Evolutionary conservation across 2,888 invertebrate genomes (phyloP).

Genomic region (Rhingia campestris): DNA sequence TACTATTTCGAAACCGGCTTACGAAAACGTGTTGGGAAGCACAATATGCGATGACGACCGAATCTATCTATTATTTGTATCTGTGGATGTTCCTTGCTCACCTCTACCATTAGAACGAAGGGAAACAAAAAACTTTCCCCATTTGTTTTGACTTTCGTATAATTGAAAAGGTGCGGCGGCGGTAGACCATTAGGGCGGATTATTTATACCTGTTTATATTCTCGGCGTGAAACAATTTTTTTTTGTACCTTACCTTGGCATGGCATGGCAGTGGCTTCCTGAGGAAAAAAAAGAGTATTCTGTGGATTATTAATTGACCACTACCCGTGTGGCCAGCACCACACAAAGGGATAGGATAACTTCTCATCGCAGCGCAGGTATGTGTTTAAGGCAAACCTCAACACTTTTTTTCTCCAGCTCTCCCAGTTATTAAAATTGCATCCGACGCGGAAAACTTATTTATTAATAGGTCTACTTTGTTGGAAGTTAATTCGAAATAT

Average conservation of each 20-base stretch:
- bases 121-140: constrained; percentile 50
- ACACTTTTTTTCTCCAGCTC: constrained; percentile 33
- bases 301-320: constrained; percentile 67
- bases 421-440: constrained; percentile 65
- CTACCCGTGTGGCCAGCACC: constrained; percentile 54
- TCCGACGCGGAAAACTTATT: constrained; percentile 55
- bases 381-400: constrained; percentile 49
- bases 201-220: constrained; percentile 70
- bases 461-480: constrained; percentile 60
- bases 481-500: constrained; percentile 38
- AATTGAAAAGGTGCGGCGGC: constrained; percentile 72
- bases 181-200: constrained; percentile 70
- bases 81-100: constrained; percentile 32
- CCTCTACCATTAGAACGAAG: neutral
- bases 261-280: constrained; percentile 46
- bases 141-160: constrained; percentile 69
- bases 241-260: constrained; percentile 34
- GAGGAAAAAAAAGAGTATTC: constrained; percentile 48
- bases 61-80: constrained; percentile 16
- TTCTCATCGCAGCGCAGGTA: constrained; percentile 33
- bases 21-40: neutral
- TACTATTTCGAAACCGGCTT: constrained; percentile 50
- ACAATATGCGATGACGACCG: constrained; percentile 1
- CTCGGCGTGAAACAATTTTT: constrained; percentile 48
- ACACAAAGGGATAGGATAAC: constrained; percentile 54